These are phyloP conservation scores for Oeneis ivallda DNA, from an alignment of 2,888 invertebrate species.

Conservation along the genomic window DNA sequence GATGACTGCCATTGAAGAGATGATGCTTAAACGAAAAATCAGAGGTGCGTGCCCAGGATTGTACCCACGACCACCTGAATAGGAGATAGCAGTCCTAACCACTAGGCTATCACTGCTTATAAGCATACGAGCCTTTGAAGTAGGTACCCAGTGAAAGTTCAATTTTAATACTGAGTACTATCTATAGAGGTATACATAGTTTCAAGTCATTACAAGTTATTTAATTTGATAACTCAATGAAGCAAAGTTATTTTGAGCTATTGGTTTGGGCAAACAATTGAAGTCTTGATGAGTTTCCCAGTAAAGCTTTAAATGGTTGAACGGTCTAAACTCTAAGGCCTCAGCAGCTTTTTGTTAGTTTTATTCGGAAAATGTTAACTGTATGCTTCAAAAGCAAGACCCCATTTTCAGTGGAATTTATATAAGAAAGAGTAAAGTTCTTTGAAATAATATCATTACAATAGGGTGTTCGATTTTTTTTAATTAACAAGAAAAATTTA, in stretches of 20 bases:
- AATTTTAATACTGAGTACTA: not conserved
- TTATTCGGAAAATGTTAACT: constrained; percentile 1
- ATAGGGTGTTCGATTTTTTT: no score
- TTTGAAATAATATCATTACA: not conserved
- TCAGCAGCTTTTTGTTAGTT: not conserved
- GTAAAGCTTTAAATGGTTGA: not conserved
- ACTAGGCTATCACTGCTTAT: no score
- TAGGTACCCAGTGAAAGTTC: not conserved
- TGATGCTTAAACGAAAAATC: no score
- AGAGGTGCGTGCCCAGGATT: no score
- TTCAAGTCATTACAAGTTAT: not conserved
- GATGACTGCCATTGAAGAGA: no score
- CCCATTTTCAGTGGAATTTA: not conserved
- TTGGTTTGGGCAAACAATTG: not conserved
- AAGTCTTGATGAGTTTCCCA: not conserved
- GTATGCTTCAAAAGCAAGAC: not conserved
- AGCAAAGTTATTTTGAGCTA: not conserved
- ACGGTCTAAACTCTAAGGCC: no score
- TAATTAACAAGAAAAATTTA: no score
- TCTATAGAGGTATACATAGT: no score
- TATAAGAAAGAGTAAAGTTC: not conserved
- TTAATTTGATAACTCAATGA: constrained; percentile 5
- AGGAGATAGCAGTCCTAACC: no score
- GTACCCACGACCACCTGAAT: no score
- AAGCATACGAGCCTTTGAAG: not conserved